A percentile compares a stretch with the other conserved stretches of the same genome.
Evolutionary conservation across 2,888 invertebrate genomes (phyloP).

Genomic region (Laothoe populi): DNA sequence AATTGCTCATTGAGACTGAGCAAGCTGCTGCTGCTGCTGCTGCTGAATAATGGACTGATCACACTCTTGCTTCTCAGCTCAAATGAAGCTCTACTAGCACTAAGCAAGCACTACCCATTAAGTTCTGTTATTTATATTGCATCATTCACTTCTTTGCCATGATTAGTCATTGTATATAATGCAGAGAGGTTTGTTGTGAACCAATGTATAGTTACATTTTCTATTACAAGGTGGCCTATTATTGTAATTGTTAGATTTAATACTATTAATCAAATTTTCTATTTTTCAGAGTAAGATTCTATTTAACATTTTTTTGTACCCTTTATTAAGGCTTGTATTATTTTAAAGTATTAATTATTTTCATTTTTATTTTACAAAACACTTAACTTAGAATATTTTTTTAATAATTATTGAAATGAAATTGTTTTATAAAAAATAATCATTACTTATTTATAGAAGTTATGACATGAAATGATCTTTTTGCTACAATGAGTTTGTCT

Average conservation of each 20-base stretch:
- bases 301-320: conserved; percentile 66
- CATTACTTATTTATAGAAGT: not conserved
- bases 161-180: conserved; percentile 78
- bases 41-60: conserved; percentile 65
- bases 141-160: conserved; percentile 71
- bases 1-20: conserved; percentile 76
- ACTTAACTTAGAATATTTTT: conserved; percentile 24
- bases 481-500: conserved; percentile 3
- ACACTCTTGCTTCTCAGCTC: conserved; percentile 73
- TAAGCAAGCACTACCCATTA: conserved; percentile 77
- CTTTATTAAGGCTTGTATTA: conserved; percentile 74
- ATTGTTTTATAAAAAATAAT: conserved; percentile 23
- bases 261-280: conserved; percentile 61
- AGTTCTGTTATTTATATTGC: conserved; percentile 74
- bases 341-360: conserved; percentile 75
- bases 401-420: conserved; percentile 36
- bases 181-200: conserved; percentile 72
- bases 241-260: conserved; percentile 61
- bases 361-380: conserved; percentile 54
- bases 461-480: not conserved
- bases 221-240: conserved; percentile 74
- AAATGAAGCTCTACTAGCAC: conserved; percentile 73
- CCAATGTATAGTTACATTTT: conserved; percentile 64
- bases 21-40: conserved; percentile 66
- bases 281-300: conserved; percentile 74